Conservation (phyloP, 1,140 invertebrate species). For the Drosophila auraria region DNA sequence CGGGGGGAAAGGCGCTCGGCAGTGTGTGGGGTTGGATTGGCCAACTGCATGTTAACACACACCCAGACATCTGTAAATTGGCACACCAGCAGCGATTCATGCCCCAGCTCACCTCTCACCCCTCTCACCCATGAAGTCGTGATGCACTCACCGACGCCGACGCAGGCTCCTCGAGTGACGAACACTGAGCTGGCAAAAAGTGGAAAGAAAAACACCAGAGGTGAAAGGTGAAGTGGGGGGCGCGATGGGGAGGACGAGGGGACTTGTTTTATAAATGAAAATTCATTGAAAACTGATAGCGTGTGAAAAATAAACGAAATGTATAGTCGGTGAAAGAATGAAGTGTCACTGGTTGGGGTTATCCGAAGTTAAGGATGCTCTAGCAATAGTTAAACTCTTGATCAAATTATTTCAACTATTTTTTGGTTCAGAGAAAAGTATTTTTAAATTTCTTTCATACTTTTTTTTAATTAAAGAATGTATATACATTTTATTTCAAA, state of each 20-base stretch:
- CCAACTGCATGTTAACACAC: conserved; percentile 48
- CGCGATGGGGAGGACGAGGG: background rate
- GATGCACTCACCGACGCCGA: conserved; percentile 51
- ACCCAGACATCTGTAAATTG: conserved; percentile 51
- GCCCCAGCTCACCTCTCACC: conserved; percentile 3
- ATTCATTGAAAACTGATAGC: conserved; percentile 82
- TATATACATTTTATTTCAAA: too few species aligned
- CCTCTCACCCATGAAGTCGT: conserved; percentile 39
- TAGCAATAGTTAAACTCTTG: background rate
- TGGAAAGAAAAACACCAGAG: conserved; percentile 27
- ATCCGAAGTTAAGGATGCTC: conserved; percentile 29
- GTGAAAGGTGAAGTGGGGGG: conserved; percentile 22
- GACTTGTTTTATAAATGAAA: conserved; percentile 70
- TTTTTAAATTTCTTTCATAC: too few species aligned
- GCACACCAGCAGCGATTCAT: conserved; percentile 3
- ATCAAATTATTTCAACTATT: background rate
- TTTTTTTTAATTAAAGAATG: too few species aligned
- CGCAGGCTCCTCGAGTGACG: conserved; percentile 49
- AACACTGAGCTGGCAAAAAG: conserved; percentile 31
- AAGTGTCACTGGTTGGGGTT: conserved; percentile 48
- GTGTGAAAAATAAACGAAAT: conserved; percentile 80
- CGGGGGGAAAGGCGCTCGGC: conserved; percentile 20
- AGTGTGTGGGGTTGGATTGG: background rate
- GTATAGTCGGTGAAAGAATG: conserved; percentile 58
- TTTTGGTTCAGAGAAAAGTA: background rate